Conservation (phyloP, 2,797 vertebrate species). For the Phoxinus dragarum region DNA sequence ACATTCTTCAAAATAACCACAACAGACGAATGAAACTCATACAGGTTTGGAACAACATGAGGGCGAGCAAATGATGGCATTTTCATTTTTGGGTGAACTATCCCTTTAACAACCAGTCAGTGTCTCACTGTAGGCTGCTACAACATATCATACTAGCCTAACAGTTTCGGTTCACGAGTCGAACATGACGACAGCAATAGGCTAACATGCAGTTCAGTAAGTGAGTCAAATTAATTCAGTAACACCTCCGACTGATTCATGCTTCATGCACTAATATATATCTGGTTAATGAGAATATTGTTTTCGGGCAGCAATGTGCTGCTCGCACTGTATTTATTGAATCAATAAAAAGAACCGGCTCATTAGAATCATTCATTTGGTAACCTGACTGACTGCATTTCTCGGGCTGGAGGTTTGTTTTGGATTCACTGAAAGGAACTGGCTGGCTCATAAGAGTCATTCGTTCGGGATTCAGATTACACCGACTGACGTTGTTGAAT, state of each 20-base stretch:
- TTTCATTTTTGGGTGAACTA: no score
- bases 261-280: background rate
- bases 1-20: no score
- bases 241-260: background rate
- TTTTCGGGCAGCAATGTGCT: background rate
- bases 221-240: background rate
- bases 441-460: slow-evolving; percentile 4
- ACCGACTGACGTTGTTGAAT: background rate
- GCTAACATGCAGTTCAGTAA: background rate
- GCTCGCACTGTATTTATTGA: background rate
- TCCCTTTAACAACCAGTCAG: background rate
- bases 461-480: background rate
- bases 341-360: background rate
- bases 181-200: background rate
- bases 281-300: background rate
- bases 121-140: background rate
- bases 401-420: background rate
- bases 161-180: background rate
- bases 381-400: no score
- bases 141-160: background rate
- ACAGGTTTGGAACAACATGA: no score
- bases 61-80: no score
- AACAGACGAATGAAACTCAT: no score
- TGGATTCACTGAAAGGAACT: background rate
- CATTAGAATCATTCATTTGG: background rate